These are phyloP conservation scores for Macrotrachela quadricornifera DNA, from an alignment of 1,140 invertebrate species.

Conservation along the genomic window DNA sequence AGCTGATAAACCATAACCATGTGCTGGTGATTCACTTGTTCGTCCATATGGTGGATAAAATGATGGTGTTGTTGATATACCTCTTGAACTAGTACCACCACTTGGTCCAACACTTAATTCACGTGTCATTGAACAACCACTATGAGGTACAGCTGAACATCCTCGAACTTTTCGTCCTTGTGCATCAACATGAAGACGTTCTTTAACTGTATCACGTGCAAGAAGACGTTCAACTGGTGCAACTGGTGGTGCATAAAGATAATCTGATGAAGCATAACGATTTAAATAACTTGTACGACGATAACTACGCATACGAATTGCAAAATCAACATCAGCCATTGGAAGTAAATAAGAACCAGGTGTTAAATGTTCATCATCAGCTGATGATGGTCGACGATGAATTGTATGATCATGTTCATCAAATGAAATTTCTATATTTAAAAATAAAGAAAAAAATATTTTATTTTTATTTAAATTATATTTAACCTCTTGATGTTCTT, in stretches of 20 bases:
- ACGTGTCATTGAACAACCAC: background rate
- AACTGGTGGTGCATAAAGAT: background rate
- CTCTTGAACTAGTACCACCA: no score
- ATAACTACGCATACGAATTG: constrained; percentile 11
- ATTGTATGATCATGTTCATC: no score
- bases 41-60: no score
- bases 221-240: background rate
- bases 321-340: constrained; percentile 9
- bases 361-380: constrained; percentile 6
- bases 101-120: background rate
- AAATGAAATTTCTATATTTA: no score
- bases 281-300: constrained; percentile 1
- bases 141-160: background rate
- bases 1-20: background rate
- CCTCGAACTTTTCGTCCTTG: constrained; percentile 11
- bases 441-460: no score
- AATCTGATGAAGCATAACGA: background rate
- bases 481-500: no score
- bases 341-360: constrained; percentile 11
- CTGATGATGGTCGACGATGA: background rate
- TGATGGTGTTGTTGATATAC: no score
- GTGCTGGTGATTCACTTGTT: no score
- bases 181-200: constrained; percentile 11
- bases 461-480: no score
- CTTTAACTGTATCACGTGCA: constrained; percentile 10